Evolutionary conservation across 2,888 invertebrate species (phyloP).

Genomic region (Drosophila kuntzei): DNA sequence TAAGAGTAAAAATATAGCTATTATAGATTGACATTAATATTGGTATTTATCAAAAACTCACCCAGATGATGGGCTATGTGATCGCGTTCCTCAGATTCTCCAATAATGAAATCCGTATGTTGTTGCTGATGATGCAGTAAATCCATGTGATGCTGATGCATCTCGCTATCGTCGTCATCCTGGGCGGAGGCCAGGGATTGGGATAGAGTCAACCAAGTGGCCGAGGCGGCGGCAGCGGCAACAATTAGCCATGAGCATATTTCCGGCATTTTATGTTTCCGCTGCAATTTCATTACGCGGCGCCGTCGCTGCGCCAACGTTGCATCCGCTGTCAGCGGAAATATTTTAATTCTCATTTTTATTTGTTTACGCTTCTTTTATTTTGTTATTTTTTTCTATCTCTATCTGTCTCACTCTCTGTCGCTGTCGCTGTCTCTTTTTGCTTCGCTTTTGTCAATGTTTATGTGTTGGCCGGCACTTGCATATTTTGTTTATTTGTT

Average conservation of each 20-base stretch:
- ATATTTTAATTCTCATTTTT: constrained; percentile 75
- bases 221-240: constrained; percentile 62
- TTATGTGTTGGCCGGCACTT: constrained; percentile 44
- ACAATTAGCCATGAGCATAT: constrained; percentile 83
- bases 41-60: constrained; percentile 55
- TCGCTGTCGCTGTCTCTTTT: constrained; percentile 5
- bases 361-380: constrained; percentile 47
- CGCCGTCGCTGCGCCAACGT: constrained; percentile 40
- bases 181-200: constrained; percentile 63
- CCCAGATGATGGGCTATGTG: constrained; percentile 83
- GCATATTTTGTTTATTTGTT: constrained; percentile 28
- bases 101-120: constrained; percentile 75
- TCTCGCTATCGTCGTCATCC: constrained; percentile 66
- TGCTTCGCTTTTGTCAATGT: constrained; percentile 45
- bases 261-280: constrained; percentile 84
- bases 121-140: constrained; percentile 70
- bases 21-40: background rate
- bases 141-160: constrained; percentile 75
- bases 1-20: too few relatives aligned
- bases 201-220: constrained; percentile 70
- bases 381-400: constrained; percentile 22
- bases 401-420: constrained; percentile 9
- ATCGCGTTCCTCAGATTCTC: constrained; percentile 82
- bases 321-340: constrained; percentile 75
- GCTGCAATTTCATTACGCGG: constrained; percentile 75